Conservation (phyloP, 2,888 invertebrate genomes). For the Himalopsyche kuldschensis region DNA sequence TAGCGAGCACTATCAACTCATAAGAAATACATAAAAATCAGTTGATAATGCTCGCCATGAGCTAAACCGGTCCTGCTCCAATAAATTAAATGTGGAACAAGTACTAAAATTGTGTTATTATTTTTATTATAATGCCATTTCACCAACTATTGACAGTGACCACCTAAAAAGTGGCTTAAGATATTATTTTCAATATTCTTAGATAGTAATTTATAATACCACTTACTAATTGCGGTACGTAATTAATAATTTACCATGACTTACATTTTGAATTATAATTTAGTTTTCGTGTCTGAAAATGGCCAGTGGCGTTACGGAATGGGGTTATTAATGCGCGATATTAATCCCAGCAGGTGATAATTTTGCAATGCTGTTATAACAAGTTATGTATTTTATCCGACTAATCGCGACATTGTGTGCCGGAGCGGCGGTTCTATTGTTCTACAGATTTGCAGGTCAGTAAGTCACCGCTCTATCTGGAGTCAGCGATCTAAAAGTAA, state of each 20-base stretch:
- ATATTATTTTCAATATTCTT: no score
- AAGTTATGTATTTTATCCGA: not conserved
- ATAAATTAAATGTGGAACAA: no score
- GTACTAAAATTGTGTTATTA: no score
- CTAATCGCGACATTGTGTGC: not conserved
- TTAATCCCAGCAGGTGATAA: not conserved
- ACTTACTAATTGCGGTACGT: not conserved
- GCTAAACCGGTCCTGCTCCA: no score
- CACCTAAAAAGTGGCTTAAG: no score
- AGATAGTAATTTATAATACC: no score
- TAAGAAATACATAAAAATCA: no score
- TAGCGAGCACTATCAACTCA: no score
- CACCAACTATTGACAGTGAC: no score
- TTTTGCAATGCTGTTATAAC: not conserved
- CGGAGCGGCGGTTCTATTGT: not conserved
- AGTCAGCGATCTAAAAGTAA: not conserved
- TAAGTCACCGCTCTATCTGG: not conserved
- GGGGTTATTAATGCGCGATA: not conserved
- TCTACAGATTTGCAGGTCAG: not conserved
- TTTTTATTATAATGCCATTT: no score
- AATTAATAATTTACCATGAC: not conserved
- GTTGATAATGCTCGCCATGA: no score
- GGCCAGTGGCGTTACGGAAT: not conserved
- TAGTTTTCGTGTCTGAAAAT: not conserved
- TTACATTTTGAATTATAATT: not conserved